Evolutionary conservation across 2,888 invertebrate genomes (phyloP).

Genomic region (Drosophila peninsularis): DNA sequence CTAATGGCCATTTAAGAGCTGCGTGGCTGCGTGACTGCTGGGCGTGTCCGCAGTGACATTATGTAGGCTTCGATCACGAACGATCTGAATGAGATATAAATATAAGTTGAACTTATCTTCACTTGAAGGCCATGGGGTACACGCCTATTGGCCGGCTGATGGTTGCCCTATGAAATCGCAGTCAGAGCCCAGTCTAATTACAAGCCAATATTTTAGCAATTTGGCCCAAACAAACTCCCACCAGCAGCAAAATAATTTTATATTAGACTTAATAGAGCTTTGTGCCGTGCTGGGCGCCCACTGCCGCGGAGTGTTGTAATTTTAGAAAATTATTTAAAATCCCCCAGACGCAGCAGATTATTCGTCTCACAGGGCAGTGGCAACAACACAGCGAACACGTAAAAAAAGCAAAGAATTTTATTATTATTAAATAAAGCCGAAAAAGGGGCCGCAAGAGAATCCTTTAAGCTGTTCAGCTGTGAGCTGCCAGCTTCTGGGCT

Average conservation of each 20-base stretch:
- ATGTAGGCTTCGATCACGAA: neutral
- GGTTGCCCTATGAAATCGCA: constrained; percentile 18
- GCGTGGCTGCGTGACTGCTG: neutral
- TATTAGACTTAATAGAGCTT: constrained; percentile 59
- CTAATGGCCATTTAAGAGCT: constrained; percentile 25
- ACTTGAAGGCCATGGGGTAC: no score
- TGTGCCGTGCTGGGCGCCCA: constrained; percentile 10
- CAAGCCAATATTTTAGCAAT: constrained; percentile 58
- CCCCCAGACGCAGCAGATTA: constrained; percentile 40
- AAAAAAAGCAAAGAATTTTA: constrained; percentile 40
- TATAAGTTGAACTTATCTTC: no score
- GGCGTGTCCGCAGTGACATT: neutral
- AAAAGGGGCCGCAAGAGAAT: constrained; percentile 33
- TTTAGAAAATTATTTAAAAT: constrained; percentile 54
- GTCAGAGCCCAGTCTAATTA: constrained; percentile 39
- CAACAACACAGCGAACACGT: neutral
- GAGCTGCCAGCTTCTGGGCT: constrained; percentile 14
- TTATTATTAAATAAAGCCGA: constrained; percentile 48
- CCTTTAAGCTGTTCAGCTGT: constrained; percentile 48
- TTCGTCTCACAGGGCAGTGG: constrained; percentile 9
- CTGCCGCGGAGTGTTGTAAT: constrained; percentile 41
- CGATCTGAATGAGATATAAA: no score
- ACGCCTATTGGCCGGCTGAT: no score
- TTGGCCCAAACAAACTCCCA: constrained; percentile 47
- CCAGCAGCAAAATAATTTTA: constrained; percentile 54